A percentile compares a stretch with the other conserved stretches of the same genome.
phyloP scores from a whole-genome alignment of 2,797 vertebrate genomes.

The Xiphorhynchus erythropygius region DNA sequence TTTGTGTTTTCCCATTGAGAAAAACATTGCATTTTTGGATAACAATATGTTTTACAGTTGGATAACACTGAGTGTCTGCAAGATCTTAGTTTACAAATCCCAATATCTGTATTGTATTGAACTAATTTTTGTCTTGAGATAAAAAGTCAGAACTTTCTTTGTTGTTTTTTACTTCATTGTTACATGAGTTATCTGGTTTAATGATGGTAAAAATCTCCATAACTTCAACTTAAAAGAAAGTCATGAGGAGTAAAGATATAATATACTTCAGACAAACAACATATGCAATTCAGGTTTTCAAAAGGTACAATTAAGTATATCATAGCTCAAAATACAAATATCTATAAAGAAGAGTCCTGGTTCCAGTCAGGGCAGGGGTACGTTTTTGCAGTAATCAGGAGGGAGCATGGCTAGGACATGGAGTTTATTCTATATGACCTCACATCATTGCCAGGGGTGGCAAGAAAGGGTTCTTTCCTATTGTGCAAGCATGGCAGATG shows the following conservation, averaged over 20 bases:
- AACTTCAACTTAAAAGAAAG: not conserved
- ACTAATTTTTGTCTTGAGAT: not conserved
- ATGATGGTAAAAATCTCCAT: not conserved
- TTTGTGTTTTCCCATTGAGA: not conserved
- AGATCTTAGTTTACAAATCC: not conserved
- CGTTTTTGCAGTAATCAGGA: not conserved
- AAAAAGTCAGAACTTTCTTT: not conserved
- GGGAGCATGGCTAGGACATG: not conserved
- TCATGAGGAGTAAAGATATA: accelerated
- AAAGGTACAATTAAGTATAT: not conserved
- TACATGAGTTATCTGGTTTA: not conserved
- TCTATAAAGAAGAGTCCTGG: not conserved
- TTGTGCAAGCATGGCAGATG: not conserved
- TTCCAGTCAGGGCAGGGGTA: not conserved
- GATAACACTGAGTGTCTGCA: not conserved
- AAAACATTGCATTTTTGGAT: not conserved
- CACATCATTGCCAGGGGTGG: not conserved
- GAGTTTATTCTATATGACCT: not conserved
- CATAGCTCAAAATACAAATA: not conserved
- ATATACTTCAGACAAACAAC: not conserved
- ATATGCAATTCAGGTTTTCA: not conserved
- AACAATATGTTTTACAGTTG: not conserved
- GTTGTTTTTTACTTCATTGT: not conserved
- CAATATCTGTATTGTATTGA: not conserved
- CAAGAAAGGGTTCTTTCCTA: not conserved